These are phyloP conservation scores for Cheilosia urbana DNA, from an alignment of 2,888 invertebrate genomes.

Conservation along the genomic window DNA sequence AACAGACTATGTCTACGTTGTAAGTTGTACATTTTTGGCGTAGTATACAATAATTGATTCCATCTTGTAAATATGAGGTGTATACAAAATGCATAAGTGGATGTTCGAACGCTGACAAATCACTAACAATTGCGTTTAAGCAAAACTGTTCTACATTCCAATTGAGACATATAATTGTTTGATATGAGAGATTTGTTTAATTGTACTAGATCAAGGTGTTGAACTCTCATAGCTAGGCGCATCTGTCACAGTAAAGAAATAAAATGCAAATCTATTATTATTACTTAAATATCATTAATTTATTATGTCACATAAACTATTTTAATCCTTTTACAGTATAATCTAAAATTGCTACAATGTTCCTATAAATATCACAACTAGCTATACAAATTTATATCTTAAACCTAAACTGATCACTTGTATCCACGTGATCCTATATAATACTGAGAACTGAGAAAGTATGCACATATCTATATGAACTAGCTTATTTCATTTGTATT, in stretches of 20 bases:
- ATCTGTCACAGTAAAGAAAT: not conserved
- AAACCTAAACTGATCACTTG: constrained; percentile 25
- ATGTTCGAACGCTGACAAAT: too few relatives aligned
- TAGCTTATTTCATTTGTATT: constrained; percentile 29
- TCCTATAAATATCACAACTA: constrained; percentile 62
- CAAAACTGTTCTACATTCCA: too few relatives aligned
- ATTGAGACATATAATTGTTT: too few relatives aligned
- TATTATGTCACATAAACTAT: constrained; percentile 24
- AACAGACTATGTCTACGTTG: too few relatives aligned
- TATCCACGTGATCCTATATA: constrained; percentile 22
- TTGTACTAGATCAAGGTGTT: too few relatives aligned
- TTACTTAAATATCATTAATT: not conserved
- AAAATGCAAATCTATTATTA: not conserved
- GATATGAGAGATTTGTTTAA: too few relatives aligned
- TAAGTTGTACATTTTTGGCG: too few relatives aligned
- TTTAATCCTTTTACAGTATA: constrained; percentile 35
- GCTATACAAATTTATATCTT: constrained; percentile 35
- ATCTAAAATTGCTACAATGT: constrained; percentile 42
- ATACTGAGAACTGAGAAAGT: constrained; percentile 55
- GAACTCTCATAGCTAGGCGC: too few relatives aligned
- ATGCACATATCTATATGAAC: constrained; percentile 30
- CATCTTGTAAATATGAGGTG: too few relatives aligned
- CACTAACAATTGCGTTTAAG: too few relatives aligned
- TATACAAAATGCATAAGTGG: too few relatives aligned
- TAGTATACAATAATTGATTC: too few relatives aligned